Evolutionary conservation across 1,140 invertebrate genomes (phyloP), one percentile per base, ranked within the genome.

Genomic region (Drosophila pruinosa): DNA sequence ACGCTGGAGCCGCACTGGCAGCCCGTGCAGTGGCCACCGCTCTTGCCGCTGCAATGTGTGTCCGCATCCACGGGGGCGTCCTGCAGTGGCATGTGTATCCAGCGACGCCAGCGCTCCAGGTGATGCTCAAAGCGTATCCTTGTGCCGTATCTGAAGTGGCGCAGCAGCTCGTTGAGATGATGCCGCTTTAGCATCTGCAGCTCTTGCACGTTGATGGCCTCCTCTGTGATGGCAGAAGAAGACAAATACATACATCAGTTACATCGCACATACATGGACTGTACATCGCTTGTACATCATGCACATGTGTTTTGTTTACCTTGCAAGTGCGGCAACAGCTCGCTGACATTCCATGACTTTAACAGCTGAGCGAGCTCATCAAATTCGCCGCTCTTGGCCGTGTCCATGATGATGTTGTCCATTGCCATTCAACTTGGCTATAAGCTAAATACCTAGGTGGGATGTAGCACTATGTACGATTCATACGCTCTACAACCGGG

Each of bases 181-280:
- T 86, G 73, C 0, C 67, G 62, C 47, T 89, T 79, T 2, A 90
- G 72, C 78, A 90, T 90, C 53, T 86, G 81, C 50, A 90, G 31
- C 22, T 89, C 89, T 24, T 90, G 85, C 26, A 75, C 78, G n/a
- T 77, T 77, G 34, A 90, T 89, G 39, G 71, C 78, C 34, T 90
- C 89, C 53, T 86, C 89, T 86, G 10, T 3, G 24, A 15, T 0
- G 22, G 7, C 24, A 41, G 3, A 31, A 12, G 26, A 6, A 31
- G 14, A 58, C 4, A 14, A 4, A 38, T 38, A n/a, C 4, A 31
- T 38, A 14, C 12, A 38, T 19, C 38, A 17, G 5, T 17, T 15
- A 19, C 7, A 41, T 10, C 14, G 15, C 0, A 34, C 1, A 4
- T 12, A 3, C 4, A 34, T 12, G 0, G 4, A 12, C 12, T 34